Base-by-base conservation (phyloP, 1,140 invertebrate species). In the Drosophila nigromelanica region DNA sequence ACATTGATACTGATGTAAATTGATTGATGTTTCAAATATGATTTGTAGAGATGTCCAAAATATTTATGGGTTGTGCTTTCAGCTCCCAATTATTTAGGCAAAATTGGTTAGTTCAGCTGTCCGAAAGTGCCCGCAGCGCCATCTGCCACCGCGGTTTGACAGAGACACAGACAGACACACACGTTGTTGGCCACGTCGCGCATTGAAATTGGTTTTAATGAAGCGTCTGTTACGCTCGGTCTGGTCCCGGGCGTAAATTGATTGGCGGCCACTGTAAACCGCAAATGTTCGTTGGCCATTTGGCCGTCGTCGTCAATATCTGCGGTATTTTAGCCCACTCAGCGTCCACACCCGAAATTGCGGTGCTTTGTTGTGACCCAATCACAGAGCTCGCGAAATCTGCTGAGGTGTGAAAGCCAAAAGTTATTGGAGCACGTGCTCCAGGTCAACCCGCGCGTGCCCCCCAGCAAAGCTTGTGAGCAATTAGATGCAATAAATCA, bases 401-500 rank as follows among this genome's bases (percentile, higher is more conserved):
- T 79, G 76, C 80, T 76, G 76, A 83, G 80, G 80, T 83, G 80
- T 83, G 67, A 83, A 83, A 66, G 67, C 76, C 59, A 76, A 83
- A 76, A 85, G 72, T 80, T 83, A 85, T 83, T 83, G 80, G 80
- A 78, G 72, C 72, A 83, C 80, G 80, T 83, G 74, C 80, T 69
- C 39, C 73, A 62, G 58, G 60, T 14, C 47, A 55, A 40, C 33
- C 50, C 12, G 3, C 11, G 54, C 6, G 35, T 56, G 42, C 40
- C 40, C 21, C 21, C 27, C 27, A 5, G 27, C 27, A 27, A 27
- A 58, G 40, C 69, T 79, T 69, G 62, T 79, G 80, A 83, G 80
- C 80, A 83, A 83, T 83, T 83, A 83, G 76, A 83, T 79, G 80
- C 80, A 69, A 83, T 83, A 83, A 83, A 83, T 83, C 80, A 83